Base-by-base conservation (phyloP, 2,888 invertebrate species). In the Cyclophora punctaria region DNA sequence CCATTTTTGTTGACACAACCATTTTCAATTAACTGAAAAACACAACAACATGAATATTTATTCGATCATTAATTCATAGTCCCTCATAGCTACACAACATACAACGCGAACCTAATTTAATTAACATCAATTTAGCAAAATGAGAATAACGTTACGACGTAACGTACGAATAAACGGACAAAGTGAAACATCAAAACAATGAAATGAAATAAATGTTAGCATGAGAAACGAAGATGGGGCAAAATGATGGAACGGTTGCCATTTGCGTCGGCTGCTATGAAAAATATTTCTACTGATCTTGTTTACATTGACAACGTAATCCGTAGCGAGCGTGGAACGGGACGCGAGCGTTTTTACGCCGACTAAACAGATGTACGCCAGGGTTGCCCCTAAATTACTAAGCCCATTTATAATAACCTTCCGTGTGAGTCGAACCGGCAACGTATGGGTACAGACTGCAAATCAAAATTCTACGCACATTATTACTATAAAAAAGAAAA, bases 271-370 rank as follows among this genome's bases (percentile, higher is more conserved):
- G 72, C 56, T 75, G 73, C 69, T 71, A 73, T 74, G 78, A 79
- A 78, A 80, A 78, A 83, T 80, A 80, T 80, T 76, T 76, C 69
- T 59, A 71, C 73, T 76, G 78, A 79, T 80, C 76, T 79, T 81
- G 80, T 80, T 81, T 83, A 82, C 79, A 80, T 80, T 77, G 81
- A 80, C 74, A 75, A 69, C 67, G 71, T 83, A 78, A 82, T 82
- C 80, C 73, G 66, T 55, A 57, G 59, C 59, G 60, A 63, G 64
- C 48, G 56, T 44, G 48, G 54, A 61, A 62, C 59, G 60, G 64
- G 60, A 60, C 61, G 60, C 56, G 48, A 53, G 55, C 68, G 68
- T 73, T 79, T 79, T 78, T 74, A 73, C 71, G 73, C 71, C 64
- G 63, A 57, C 67, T 60, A 68, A 73, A 62, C 78, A 73, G 70